Conservation (phyloP, 2,888 invertebrate species). For the Meta bourneti region DNA sequence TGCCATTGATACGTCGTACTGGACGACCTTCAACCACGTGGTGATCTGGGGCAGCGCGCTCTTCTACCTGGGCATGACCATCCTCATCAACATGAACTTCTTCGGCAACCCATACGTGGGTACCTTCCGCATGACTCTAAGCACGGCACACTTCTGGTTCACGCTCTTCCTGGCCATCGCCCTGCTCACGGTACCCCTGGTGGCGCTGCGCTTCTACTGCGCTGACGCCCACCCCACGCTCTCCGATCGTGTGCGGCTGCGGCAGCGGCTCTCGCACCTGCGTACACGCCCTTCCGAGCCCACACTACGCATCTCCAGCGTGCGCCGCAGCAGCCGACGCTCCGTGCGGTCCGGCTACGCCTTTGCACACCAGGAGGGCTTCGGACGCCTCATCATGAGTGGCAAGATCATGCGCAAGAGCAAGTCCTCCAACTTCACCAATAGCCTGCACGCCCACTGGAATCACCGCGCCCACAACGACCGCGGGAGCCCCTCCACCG, state of each 20-base stretch:
- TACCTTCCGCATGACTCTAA: conserved; percentile 83
- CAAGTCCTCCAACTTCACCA: conserved; percentile 64
- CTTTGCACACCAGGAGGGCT: conserved; percentile 98
- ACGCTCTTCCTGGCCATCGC: conserved; percentile 85
- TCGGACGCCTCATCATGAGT: conserved; percentile 97
- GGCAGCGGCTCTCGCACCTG: conserved; percentile 83
- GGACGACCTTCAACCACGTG: conserved; percentile 98
- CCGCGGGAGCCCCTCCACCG: conserved; percentile 67
- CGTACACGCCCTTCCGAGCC: conserved; percentile 88
- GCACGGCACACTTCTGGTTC: conserved; percentile 90
- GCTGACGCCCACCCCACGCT: conserved; percentile 94
- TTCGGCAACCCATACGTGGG: conserved; percentile 84
- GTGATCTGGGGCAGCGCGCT: conserved; percentile 98
- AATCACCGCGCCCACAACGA: conserved; percentile 32
- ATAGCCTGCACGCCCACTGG: conserved; percentile 66
- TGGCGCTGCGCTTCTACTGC: conserved; percentile 97
- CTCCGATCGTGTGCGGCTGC: conserved; percentile 93
- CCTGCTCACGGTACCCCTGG: conserved; percentile 94
- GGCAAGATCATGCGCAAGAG: conserved; percentile 91
- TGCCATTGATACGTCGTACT: conserved; percentile 97
- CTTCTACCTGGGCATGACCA: conserved; percentile 96
- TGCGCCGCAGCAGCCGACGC: conserved; percentile 92
- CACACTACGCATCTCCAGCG: conserved; percentile 91
- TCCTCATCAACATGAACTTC: conserved; percentile 94
- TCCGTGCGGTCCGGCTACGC: conserved; percentile 98